These are phyloP conservation scores for Liparis tanakae DNA, from an alignment of 2,797 vertebrate genomes.

Conservation along the genomic window DNA sequence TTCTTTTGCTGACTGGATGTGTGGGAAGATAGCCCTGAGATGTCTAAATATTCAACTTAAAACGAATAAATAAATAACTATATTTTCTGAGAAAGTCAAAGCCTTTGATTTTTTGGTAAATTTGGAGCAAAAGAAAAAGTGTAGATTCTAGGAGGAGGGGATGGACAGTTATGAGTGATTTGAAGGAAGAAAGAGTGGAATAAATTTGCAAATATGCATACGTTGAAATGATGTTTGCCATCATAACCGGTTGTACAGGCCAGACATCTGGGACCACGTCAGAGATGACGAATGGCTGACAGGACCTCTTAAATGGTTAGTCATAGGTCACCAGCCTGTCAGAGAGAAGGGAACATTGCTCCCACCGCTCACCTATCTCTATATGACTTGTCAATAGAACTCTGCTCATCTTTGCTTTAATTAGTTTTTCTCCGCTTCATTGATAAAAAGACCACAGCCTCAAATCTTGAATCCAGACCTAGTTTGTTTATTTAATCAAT, in stretches of 20 bases:
- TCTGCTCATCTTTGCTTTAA: neutral
- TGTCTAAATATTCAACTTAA: conserved; percentile 16
- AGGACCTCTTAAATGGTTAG: neutral
- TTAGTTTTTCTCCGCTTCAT: neutral
- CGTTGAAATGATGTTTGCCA: neutral
- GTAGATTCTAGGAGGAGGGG: neutral
- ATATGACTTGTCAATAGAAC: neutral
- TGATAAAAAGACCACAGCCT: neutral
- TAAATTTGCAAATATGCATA: neutral
- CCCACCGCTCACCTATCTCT: neutral
- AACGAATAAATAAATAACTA: neutral
- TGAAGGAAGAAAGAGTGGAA: neutral
- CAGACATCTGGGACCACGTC: neutral
- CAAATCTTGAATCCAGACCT: neutral
- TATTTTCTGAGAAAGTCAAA: conserved; percentile 10
- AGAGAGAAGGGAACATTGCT: neutral
- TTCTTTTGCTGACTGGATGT: conserved; percentile 19
- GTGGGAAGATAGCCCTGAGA: conserved; percentile 1
- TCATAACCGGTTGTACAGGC: neutral
- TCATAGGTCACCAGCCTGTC: conserved; percentile 8
- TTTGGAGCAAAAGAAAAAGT: neutral
- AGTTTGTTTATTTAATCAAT: no score
- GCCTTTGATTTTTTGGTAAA: conserved; percentile 14
- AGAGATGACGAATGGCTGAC: conserved; percentile 8
- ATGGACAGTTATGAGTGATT: neutral